Percentiles rank a stretch among this genome's conserved stretches.
These are phyloP conservation scores for Popillia japonica DNA, from an alignment of 1,140 invertebrate genomes.

Conservation along the genomic window DNA sequence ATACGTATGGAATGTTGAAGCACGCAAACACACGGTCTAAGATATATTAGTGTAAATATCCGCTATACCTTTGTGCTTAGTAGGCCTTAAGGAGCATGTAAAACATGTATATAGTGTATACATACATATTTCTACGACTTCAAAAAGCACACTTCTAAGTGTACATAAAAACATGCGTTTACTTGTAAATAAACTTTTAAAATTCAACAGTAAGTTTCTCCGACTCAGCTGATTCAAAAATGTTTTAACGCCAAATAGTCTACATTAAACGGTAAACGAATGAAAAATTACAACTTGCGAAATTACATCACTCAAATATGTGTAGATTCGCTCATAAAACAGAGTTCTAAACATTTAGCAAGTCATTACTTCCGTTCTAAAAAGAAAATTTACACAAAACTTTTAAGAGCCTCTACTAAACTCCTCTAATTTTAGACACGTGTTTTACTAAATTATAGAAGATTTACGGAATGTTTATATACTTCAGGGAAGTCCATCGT, in stretches of 20 bases:
- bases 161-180: too few species aligned
- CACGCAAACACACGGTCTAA: too few species aligned
- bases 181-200: too few species aligned
- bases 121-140: too few species aligned
- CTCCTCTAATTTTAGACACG: neutral
- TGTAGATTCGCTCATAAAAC: neutral
- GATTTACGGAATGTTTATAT: neutral
- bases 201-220: too few species aligned
- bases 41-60: too few species aligned
- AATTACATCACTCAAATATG: neutral
- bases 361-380: neutral
- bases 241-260: neutral
- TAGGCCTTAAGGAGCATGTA: too few species aligned
- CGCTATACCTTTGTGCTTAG: too few species aligned
- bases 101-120: too few species aligned
- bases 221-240: too few species aligned
- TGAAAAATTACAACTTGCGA: neutral
- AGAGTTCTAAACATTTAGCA: neutral
- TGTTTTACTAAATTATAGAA: neutral
- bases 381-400: neutral
- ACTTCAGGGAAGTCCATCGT: slow-evolving; percentile 10
- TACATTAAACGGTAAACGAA: neutral
- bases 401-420: neutral
- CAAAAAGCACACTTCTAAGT: too few species aligned
- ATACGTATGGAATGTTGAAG: too few species aligned